Evolutionary conservation across 2,888 invertebrate genomes (phyloP).

Genomic region (Dyspetes luteomarginatus): DNA sequence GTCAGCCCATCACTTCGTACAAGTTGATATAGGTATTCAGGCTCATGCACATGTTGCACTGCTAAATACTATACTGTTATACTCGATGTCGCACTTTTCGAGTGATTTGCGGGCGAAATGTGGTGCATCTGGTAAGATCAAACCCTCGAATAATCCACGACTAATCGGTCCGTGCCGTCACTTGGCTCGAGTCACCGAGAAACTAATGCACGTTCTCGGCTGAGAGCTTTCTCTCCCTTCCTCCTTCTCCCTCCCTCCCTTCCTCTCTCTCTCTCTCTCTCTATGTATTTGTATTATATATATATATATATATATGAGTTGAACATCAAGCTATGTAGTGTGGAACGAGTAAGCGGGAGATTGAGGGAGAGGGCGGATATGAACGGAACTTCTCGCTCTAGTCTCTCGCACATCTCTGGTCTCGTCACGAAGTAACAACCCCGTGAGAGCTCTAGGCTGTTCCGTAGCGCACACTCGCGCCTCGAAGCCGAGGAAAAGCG

Average conservation of each 20-base stretch:
- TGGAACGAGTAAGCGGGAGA: background rate
- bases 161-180: constrained; percentile 59
- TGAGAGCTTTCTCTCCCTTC: background rate
- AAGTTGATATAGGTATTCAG: constrained; percentile 5
- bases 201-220: constrained; percentile 44
- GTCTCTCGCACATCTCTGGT: background rate
- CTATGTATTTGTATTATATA: no score
- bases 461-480: constrained; percentile 23
- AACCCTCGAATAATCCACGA: constrained; percentile 65
- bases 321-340: background rate
- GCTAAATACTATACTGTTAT: constrained; percentile 37
- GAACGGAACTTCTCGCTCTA: background rate
- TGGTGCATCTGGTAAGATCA: constrained; percentile 65
- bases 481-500: constrained; percentile 27
- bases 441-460: constrained; percentile 29
- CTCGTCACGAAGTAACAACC: constrained; percentile 54
- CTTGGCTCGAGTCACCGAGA: constrained; percentile 52
- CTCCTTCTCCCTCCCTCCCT: background rate
- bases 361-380: background rate
- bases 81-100: constrained; percentile 51
- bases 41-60: background rate
- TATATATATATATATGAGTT: no score
- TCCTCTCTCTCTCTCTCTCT: background rate
- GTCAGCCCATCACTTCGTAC: constrained; percentile 46
- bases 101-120: constrained; percentile 61